phyloP scores from a whole-genome alignment of 2,888 invertebrate genomes.

The Brassicogethes aeneus region DNA sequence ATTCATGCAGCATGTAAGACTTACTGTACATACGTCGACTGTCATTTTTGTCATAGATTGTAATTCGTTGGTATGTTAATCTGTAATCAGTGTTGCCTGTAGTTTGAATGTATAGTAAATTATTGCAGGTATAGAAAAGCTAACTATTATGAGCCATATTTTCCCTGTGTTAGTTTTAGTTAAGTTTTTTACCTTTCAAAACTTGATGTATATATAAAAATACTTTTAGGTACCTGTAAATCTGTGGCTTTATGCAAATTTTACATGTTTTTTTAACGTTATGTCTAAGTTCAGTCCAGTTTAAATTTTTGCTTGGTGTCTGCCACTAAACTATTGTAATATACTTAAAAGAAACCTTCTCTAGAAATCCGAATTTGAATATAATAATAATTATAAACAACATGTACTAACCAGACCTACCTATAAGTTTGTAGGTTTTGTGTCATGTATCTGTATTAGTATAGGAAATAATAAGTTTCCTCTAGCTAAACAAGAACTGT shows the following conservation, averaged over 20 bases:
- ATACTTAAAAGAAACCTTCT: slow-evolving; percentile 35
- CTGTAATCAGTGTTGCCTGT: slow-evolving; percentile 41
- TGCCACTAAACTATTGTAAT: slow-evolving; percentile 34
- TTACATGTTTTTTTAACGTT: slow-evolving; percentile 20
- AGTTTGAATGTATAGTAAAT: slow-evolving; percentile 42
- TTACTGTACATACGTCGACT: slow-evolving; percentile 39
- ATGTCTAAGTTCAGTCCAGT: neutral
- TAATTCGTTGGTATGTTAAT: slow-evolving; percentile 38
- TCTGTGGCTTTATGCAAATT: slow-evolving; percentile 41
- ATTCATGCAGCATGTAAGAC: slow-evolving; percentile 32
- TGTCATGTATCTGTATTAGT: slow-evolving; percentile 26
- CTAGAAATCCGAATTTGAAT: slow-evolving; percentile 42
- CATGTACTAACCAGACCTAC: slow-evolving; percentile 28
- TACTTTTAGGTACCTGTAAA: slow-evolving; percentile 41
- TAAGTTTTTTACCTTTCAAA: slow-evolving; percentile 23
- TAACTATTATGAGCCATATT: slow-evolving; percentile 29
- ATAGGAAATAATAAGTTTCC: slow-evolving; percentile 12
- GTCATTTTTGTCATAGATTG: slow-evolving; percentile 38
- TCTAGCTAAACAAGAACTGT: slow-evolving; percentile 21
- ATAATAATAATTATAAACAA: slow-evolving; percentile 19
- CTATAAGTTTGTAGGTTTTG: slow-evolving; percentile 19
- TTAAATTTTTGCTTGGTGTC: slow-evolving; percentile 26
- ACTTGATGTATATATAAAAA: slow-evolving; percentile 29
- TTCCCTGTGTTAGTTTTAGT: slow-evolving; percentile 30
- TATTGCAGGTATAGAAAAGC: slow-evolving; percentile 37